These are phyloP conservation scores for Perca fluviatilis DNA, from an alignment of 2,113 vertebrate species.

Conservation along the genomic window DNA sequence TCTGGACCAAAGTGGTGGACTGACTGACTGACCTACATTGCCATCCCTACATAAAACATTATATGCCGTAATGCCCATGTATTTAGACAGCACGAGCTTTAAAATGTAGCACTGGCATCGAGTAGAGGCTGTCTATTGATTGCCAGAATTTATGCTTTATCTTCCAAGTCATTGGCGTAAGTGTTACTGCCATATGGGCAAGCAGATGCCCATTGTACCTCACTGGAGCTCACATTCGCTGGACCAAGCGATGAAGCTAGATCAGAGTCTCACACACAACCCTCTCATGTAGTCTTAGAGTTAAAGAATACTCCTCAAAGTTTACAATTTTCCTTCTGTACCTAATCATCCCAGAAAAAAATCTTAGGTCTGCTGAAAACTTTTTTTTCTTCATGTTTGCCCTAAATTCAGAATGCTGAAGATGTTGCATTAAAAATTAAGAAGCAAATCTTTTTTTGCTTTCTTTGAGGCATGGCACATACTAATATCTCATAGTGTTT, in stretches of 20 bases:
- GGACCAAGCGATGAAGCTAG: constrained; percentile 2
- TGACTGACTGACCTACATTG: neutral
- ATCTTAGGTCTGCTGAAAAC: constrained; percentile 18
- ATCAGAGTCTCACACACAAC: constrained; percentile 22
- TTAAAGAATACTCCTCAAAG: constrained; percentile 23
- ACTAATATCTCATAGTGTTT: constrained; percentile 62
- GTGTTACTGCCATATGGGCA: constrained; percentile 41
- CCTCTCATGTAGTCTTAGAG: constrained; percentile 8
- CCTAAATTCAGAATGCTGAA: constrained; percentile 60
- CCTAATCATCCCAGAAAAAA: constrained; percentile 25
- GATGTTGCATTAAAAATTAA: constrained; percentile 68
- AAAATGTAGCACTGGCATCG: constrained; percentile 7
- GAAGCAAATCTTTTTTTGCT: constrained; percentile 47
- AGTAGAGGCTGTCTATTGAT: constrained; percentile 28
- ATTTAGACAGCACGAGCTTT: neutral
- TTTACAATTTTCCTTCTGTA: constrained; percentile 31
- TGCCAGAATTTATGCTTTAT: constrained; percentile 15
- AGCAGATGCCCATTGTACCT: constrained; percentile 44
- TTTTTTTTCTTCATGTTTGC: constrained; percentile 44
- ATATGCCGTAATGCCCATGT: neutral
- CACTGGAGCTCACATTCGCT: constrained; percentile 11
- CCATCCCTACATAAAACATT: neutral
- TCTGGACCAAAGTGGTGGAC: neutral
- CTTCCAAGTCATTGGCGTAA: constrained; percentile 27
- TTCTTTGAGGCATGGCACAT: constrained; percentile 60